Evolutionary conservation across 1,140 invertebrate species (phyloP).

Genomic region (Rhagoletis pomonella): DNA sequence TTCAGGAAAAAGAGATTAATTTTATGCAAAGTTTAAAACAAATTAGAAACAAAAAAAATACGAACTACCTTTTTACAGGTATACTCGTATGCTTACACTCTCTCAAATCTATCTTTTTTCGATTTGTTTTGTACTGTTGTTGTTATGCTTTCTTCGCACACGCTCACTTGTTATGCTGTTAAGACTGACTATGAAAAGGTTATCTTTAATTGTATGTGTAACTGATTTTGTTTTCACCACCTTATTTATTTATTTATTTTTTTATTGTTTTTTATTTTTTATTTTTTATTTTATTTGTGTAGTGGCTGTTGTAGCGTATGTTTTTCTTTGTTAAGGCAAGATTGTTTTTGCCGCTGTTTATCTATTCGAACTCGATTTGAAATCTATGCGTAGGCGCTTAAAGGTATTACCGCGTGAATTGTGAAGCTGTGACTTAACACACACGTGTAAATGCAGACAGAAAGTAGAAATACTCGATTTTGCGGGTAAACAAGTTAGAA

Average conservation of each 20-base stretch:
- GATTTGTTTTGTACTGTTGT: neutral
- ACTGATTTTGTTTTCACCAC: slow-evolving; percentile 31
- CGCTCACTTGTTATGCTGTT: neutral
- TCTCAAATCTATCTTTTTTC: neutral
- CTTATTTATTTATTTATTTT: neutral
- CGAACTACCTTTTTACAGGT: neutral
- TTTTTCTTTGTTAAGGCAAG: neutral
- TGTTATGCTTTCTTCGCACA: neutral
- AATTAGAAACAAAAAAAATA: neutral
- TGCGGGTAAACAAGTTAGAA: neutral
- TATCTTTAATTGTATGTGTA: neutral
- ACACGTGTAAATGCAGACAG: neutral
- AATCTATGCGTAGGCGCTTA: slow-evolving; percentile 50
- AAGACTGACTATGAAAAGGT: slow-evolving; percentile 15
- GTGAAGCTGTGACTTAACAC: slow-evolving; percentile 5
- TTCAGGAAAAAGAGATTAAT: slow-evolving; percentile 6
- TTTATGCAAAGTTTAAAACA: neutral
- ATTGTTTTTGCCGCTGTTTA: slow-evolving; percentile 16
- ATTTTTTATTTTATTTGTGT: slow-evolving; percentile 11
- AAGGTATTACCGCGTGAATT: slow-evolving; percentile 45
- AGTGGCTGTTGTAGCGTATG: too few species aligned
- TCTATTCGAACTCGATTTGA: slow-evolving; percentile 34
- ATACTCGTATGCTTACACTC: neutral
- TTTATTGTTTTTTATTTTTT: neutral
- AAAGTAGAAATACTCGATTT: neutral